phyloP scores from a whole-genome alignment of 2,797 vertebrate species.

The Morelia viridis region DNA sequence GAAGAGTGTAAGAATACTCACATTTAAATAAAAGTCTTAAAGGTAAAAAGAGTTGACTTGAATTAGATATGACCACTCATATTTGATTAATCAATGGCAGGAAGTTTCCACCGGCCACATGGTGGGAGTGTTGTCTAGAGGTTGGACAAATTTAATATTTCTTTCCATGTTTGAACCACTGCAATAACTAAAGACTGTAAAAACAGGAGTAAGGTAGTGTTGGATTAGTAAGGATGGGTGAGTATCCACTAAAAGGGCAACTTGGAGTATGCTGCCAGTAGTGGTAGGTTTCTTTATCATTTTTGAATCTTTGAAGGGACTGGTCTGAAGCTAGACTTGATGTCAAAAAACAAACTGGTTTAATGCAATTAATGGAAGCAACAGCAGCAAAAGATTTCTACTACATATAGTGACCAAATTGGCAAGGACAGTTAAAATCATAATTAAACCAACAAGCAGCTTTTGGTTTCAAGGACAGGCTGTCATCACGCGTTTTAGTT shows the following conservation, averaged over 20 bases:
- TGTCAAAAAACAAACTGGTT: not conserved
- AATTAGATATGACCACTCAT: not conserved
- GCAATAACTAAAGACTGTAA: not conserved
- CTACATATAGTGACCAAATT: not conserved
- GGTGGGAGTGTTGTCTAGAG: conserved; percentile 32
- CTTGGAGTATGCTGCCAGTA: not conserved
- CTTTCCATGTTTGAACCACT: not conserved
- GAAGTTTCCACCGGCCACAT: not conserved
- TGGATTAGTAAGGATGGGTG: not conserved
- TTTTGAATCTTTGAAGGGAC: not conserved
- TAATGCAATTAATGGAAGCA: not conserved
- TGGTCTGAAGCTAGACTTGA: not conserved
- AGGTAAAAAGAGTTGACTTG: not conserved
- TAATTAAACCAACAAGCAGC: not conserved
- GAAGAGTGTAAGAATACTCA: not conserved
- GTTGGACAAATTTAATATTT: not conserved
- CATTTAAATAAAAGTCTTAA: conserved; percentile 14
- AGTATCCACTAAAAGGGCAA: not conserved
- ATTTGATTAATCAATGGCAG: conserved; percentile 1
- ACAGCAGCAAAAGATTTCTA: not conserved
- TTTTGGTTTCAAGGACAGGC: not conserved
- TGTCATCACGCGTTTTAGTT: not conserved
- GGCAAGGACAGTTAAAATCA: not conserved
- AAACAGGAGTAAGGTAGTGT: not conserved
- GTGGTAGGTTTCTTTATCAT: not conserved